Conservation (phyloP, 2,113 vertebrate genomes). For the Microcebus lehilahytsara region DNA sequence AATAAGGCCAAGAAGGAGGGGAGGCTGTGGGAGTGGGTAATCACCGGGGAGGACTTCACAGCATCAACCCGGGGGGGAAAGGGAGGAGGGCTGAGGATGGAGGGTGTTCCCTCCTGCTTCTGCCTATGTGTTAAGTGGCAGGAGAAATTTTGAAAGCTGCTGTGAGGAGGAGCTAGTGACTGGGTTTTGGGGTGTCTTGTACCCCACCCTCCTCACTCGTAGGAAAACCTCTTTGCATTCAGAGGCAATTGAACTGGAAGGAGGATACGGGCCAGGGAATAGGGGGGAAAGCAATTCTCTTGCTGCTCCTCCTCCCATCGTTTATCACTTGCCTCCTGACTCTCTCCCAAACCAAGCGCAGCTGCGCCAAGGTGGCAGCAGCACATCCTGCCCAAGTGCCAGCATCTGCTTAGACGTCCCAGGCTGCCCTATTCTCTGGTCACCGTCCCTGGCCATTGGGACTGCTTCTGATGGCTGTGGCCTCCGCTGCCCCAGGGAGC, state of each 20-base stretch:
- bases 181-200: constrained; percentile 57
- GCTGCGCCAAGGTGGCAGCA: constrained; percentile 29
- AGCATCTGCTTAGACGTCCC: background rate
- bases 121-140: constrained; percentile 65
- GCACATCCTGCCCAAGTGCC: background rate
- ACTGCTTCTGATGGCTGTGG: constrained; percentile 78
- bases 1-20: constrained; percentile 71
- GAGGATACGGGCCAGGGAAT: background rate
- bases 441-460: constrained; percentile 30
- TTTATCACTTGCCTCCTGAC: constrained; percentile 38
- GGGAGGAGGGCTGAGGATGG: constrained; percentile 56
- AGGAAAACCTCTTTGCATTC: constrained; percentile 63
- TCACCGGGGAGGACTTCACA: constrained; percentile 63
- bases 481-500: constrained; percentile 62
- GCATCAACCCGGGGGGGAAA: constrained; percentile 65
- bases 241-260: constrained; percentile 51
- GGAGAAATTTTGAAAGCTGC: constrained; percentile 75
- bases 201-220: constrained; percentile 65
- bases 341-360: constrained; percentile 32
- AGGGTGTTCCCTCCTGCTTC: constrained; percentile 70
- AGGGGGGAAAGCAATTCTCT: constrained; percentile 6
- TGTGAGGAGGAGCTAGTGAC: constrained; percentile 73
- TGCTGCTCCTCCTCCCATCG: constrained; percentile 5
- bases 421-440: background rate
- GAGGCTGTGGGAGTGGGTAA: constrained; percentile 74